These are phyloP conservation scores for Delichon dasypus DNA, from an alignment of 2,797 vertebrate genomes.

Conservation along the genomic window DNA sequence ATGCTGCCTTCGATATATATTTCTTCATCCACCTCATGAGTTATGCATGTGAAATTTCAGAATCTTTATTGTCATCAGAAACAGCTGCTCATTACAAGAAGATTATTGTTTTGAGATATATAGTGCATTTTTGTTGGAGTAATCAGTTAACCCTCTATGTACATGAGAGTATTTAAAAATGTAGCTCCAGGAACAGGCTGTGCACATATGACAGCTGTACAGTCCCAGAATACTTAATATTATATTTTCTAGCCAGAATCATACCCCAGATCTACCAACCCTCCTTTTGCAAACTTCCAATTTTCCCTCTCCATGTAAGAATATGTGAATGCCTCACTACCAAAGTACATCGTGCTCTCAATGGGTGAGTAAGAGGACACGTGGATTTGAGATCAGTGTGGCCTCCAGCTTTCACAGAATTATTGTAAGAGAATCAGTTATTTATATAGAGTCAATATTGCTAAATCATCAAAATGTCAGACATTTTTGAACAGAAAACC, in stretches of 20 bases:
- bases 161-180: neutral
- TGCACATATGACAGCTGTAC: neutral
- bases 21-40: neutral
- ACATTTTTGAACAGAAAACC: neutral
- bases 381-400: neutral
- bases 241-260: neutral
- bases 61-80: conserved; percentile 42
- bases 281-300: neutral
- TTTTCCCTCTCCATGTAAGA: neutral
- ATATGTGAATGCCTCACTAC: neutral
- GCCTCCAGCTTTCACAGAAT: neutral
- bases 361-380: neutral
- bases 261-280: neutral
- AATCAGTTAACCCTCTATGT: conserved; percentile 29
- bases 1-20: neutral
- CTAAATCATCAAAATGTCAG: neutral
- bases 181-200: neutral
- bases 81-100: conserved; percentile 34
- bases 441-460: neutral
- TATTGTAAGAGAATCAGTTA: neutral
- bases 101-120: conserved; percentile 42
- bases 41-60: neutral
- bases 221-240: neutral
- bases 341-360: neutral
- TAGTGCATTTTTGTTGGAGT: neutral